phyloP scores from a whole-genome alignment of 2,888 invertebrate species.

The Melanotus villosus region DNA sequence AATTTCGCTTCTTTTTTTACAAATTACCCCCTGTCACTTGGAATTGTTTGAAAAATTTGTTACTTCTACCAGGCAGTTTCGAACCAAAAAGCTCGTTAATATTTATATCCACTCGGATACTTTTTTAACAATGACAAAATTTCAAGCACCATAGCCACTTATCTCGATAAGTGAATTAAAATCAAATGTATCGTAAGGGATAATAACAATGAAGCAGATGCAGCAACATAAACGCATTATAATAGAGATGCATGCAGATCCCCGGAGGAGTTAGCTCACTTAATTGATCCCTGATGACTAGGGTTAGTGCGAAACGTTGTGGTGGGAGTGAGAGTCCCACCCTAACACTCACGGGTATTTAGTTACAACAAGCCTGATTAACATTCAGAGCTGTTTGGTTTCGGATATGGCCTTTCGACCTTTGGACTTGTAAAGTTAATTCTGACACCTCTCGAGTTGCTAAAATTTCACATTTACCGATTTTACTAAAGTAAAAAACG shows the following conservation, averaged over 20 bases:
- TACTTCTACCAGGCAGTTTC: slow-evolving; percentile 4
- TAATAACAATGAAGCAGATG: slow-evolving; percentile 51
- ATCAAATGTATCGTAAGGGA: slow-evolving; percentile 45
- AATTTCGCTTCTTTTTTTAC: slow-evolving; percentile 6
- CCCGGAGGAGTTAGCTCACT: slow-evolving; percentile 51
- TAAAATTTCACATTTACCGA: no score
- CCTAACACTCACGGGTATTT: slow-evolving; percentile 63
- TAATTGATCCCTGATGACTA: slow-evolving; percentile 67
- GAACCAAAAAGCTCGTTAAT: not conserved
- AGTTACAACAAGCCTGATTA: slow-evolving; percentile 57
- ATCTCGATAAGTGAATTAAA: slow-evolving; percentile 46
- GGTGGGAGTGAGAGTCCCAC: slow-evolving; percentile 53
- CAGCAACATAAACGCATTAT: slow-evolving; percentile 47
- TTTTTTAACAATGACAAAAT: not conserved
- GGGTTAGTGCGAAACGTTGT: slow-evolving; percentile 63
- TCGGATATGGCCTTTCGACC: slow-evolving; percentile 3
- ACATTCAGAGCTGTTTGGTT: slow-evolving; percentile 34
- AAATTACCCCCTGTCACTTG: slow-evolving; percentile 18
- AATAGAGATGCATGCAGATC: slow-evolving; percentile 49
- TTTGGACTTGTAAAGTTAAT: slow-evolving; percentile 1
- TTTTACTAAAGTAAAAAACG: no score
- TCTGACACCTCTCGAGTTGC: not conserved
- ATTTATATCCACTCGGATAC: not conserved
- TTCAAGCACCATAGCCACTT: slow-evolving; percentile 21
- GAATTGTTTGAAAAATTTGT: not conserved